Base-by-base conservation (phyloP, 2,113 vertebrate genomes). In the mouse (Mus musculus) region DNA sequence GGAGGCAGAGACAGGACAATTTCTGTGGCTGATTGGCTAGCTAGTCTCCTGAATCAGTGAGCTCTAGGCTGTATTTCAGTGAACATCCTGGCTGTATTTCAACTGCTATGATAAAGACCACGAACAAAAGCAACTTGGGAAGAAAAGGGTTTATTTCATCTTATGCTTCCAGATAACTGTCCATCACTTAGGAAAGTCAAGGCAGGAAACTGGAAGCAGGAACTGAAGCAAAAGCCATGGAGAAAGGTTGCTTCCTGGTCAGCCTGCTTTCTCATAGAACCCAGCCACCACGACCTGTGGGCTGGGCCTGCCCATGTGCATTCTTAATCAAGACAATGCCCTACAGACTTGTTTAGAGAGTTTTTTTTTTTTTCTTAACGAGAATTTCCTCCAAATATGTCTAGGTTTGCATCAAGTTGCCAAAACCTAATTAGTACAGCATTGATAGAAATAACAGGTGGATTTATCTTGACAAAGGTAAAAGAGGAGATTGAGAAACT, bases 391-490 rank as follows among this genome's bases (percentile, higher is more conserved):
- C 28, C 8, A 78, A 52, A 36, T 33, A 80, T 36, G 49, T 20
- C 30, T 33, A 54, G 49, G 49, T 54, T 80, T 36, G 77, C 77
- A 80, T 36, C 77, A 80, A 11, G 28, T 80, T 49, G 2, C 33
- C 16, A 28, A 80, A 78, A 80, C 33, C 16, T 16, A 78, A 52
- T 16, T 28, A 54, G 76, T 54, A 54, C 49, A 78, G 28, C 46
- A 28, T 28, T 87, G 39, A 54, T 11, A 93, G 73, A 84, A n/a
- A 63, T 1, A 91, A 13, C 19, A 89, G 8, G 17, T 2, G 76
- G 56, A 56, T 94, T 84, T 72, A 91, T 95, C 24, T 87, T 30
- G 24, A 72, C 39, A 49, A 95, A 30, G 7, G n/a, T 65, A 80
- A 49, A 95, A 89, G 61, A 33, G 76, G 24, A 59, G 3, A 90